phyloP scores from a whole-genome alignment of 30 jellyfish, hydroid and myxozoan species.

The Hydractinia symbiolongicarpus region DNA sequence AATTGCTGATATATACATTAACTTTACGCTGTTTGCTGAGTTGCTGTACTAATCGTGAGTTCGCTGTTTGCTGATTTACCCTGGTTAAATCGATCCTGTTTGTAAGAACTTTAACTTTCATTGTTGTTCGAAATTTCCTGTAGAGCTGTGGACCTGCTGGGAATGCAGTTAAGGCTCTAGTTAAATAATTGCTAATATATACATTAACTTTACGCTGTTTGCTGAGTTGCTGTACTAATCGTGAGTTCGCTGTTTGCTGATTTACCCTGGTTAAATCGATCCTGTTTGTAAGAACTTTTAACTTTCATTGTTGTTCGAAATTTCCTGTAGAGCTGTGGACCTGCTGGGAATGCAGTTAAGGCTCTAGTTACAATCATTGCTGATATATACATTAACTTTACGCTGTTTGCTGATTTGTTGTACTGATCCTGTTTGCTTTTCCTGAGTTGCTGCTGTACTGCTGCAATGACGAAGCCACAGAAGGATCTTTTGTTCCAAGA shows the following conservation, averaged over 20 bases:
- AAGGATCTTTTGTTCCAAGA: not conserved
- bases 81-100: not conserved
- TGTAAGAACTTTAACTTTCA: not conserved
- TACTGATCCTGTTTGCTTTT: too few species aligned
- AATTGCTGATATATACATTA: not conserved
- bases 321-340: slow-evolving; percentile 4
- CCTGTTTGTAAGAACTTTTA: not conserved
- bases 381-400: not conserved
- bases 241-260: too few species aligned
- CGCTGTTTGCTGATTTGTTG: too few species aligned
- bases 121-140: not conserved
- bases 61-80: not conserved
- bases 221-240: too few species aligned
- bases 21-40: not conserved
- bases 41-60: not conserved
- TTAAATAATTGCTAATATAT: not conserved
- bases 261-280: too few species aligned
- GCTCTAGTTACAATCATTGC: not conserved
- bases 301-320: not conserved
- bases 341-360: slow-evolving; percentile 15
- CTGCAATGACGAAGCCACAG: not conserved
- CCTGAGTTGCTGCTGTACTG: too few species aligned
- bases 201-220: not conserved
- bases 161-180: slow-evolving; percentile 12
- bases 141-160: slow-evolving; percentile 16